Evolutionary conservation across 2,888 invertebrate genomes (phyloP).

Genomic region (Uloborus plumipes): DNA sequence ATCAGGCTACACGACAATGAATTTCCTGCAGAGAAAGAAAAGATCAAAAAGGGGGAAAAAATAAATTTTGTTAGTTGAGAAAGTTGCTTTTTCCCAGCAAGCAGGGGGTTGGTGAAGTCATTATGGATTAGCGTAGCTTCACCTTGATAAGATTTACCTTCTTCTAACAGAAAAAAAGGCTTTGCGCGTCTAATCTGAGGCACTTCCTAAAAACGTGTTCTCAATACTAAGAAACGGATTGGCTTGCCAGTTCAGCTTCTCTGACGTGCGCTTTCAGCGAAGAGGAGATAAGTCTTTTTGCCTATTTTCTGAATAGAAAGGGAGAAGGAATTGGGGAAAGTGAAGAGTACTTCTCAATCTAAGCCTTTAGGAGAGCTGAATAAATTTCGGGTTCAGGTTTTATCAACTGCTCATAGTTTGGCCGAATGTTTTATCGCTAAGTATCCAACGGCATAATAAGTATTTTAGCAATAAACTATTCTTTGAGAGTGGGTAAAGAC

Average conservation of each 20-base stretch:
- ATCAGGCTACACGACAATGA: slow-evolving; percentile 53
- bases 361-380: too few species aligned
- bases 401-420: too few species aligned
- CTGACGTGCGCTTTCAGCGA: too few species aligned
- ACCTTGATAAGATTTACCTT: slow-evolving; percentile 59
- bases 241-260: slow-evolving; percentile 28
- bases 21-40: slow-evolving; percentile 44
- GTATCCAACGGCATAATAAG: too few species aligned
- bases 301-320: too few species aligned
- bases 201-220: slow-evolving; percentile 57
- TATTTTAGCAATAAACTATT: too few species aligned
- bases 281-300: too few species aligned
- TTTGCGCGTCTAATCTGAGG: slow-evolving; percentile 50
- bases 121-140: slow-evolving; percentile 58
- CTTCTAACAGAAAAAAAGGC: slow-evolving; percentile 46
- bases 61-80: slow-evolving; percentile 45
- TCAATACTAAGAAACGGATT: slow-evolving; percentile 52
- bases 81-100: slow-evolving; percentile 34
- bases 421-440: too few species aligned
- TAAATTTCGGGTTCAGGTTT: too few species aligned
- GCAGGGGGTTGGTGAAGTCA: slow-evolving; percentile 42
- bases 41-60: slow-evolving; percentile 1
- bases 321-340: too few species aligned
- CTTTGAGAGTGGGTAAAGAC: too few species aligned
- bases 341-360: too few species aligned